These are phyloP conservation scores for Oriolus oriolus DNA, from an alignment of 2,113 vertebrate genomes.

Conservation along the genomic window DNA sequence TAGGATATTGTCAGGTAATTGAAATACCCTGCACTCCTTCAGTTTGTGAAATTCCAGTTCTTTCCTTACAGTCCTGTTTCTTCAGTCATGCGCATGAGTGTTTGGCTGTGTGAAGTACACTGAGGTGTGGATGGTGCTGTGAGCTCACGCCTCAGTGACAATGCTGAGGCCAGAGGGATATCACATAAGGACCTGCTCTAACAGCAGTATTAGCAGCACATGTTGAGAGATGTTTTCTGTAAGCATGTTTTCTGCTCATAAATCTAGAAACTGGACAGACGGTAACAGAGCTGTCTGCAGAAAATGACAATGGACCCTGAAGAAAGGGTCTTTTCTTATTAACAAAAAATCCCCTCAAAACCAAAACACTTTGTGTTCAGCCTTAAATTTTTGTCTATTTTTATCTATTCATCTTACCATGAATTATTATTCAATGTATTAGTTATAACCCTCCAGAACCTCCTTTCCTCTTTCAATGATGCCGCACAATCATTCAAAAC, in stretches of 20 bases:
- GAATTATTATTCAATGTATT: not conserved
- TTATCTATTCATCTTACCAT: not conserved
- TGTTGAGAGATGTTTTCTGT: not conserved
- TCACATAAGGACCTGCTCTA: not conserved
- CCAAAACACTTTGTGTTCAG: not conserved
- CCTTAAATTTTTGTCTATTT: not conserved
- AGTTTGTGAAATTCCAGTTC: not conserved
- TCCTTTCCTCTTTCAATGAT: not conserved
- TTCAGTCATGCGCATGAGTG: not conserved
- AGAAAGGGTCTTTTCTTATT: not conserved
- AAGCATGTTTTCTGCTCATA: not conserved
- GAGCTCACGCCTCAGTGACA: not conserved
- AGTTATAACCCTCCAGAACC: not conserved
- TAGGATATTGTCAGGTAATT: slow-evolving; percentile 95
- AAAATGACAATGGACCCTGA: not conserved
- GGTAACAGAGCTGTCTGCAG: not conserved
- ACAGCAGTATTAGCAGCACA: not conserved
- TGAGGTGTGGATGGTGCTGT: not conserved
- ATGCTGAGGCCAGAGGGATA: not conserved
- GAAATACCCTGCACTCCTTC: not conserved
- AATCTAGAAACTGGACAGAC: not conserved
- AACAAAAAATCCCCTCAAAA: not conserved
- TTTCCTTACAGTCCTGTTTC: not conserved
- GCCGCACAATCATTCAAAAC: not conserved
- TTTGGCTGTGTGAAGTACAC: not conserved